Conservation (phyloP, 2,113 vertebrate species). For the Podarcis cretensis region DNA sequence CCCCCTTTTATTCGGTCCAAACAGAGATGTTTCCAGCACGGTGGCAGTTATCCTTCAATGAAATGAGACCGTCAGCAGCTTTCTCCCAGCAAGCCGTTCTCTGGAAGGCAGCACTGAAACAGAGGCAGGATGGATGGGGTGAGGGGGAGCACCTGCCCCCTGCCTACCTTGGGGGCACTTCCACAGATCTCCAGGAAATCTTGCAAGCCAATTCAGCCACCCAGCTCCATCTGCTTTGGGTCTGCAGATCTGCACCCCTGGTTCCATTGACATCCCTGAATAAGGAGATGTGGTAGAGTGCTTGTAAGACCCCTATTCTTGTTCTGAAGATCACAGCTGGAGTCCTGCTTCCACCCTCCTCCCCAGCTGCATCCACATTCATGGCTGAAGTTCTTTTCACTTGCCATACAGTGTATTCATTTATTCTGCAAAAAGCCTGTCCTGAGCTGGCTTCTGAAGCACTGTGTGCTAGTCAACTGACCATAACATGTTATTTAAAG, state of each 20-base stretch:
- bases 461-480: background rate
- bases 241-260: no score
- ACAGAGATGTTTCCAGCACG: background rate
- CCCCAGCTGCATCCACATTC: background rate
- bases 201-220: background rate
- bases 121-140: background rate
- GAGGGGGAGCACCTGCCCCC: background rate
- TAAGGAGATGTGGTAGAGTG: background rate
- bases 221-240: background rate
- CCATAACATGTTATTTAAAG: background rate
- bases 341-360: no score
- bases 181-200: background rate
- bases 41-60: background rate
- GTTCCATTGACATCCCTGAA: background rate
- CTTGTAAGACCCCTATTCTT: background rate
- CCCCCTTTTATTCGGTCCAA: background rate
- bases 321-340: background rate
- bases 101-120: constrained; percentile 2
- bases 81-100: background rate
- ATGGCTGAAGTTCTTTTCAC: background rate
- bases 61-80: constrained; percentile 6
- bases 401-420: no score
- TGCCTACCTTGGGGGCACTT: background rate
- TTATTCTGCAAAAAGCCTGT: background rate
- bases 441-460: background rate